Evolutionary conservation across 2,888 invertebrate genomes (phyloP).

Genomic region (Synanthedon vespiformis): DNA sequence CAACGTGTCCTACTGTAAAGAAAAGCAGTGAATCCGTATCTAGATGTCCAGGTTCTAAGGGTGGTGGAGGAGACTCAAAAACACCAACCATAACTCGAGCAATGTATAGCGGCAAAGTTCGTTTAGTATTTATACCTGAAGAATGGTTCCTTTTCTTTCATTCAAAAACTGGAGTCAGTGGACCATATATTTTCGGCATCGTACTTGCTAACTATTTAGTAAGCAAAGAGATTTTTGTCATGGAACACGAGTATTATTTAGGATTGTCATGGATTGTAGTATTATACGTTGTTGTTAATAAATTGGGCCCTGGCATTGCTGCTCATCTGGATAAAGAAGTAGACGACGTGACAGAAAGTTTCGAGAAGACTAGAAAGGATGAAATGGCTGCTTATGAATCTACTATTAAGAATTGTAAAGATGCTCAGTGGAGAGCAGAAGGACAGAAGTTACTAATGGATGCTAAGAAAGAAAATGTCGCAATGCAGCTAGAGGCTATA

Average conservation of each 20-base stretch:
- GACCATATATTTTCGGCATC: conserved; percentile 88
- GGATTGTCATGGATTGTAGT: conserved; percentile 78
- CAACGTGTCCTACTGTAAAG: not conserved
- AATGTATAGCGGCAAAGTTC: conserved; percentile 58
- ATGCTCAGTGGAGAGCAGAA: conserved; percentile 79
- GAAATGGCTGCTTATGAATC: conserved; percentile 57
- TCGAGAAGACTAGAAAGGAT: conserved; percentile 63
- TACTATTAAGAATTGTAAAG: conserved; percentile 73
- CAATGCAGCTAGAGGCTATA: conserved; percentile 92
- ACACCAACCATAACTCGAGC: conserved; percentile 19
- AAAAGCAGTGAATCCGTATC: too few species aligned
- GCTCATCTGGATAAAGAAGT: conserved; percentile 75
- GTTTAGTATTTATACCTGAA: conserved; percentile 61
- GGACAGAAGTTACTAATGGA: conserved; percentile 81
- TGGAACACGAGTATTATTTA: conserved; percentile 92
- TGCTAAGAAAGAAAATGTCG: conserved; percentile 91
- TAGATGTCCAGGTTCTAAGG: conserved; percentile 5
- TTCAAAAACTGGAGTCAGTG: conserved; percentile 87
- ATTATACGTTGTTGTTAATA: conserved; percentile 70
- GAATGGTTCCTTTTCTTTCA: conserved; percentile 85
- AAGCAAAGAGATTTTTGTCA: conserved; percentile 92
- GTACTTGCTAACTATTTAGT: conserved; percentile 82
- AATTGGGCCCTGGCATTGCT: conserved; percentile 75
- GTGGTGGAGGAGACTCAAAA: not conserved
- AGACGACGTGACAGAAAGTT: conserved; percentile 67